Evolutionary conservation across 2,888 invertebrate genomes (phyloP).

Genomic region (Drosophila rellima): DNA sequence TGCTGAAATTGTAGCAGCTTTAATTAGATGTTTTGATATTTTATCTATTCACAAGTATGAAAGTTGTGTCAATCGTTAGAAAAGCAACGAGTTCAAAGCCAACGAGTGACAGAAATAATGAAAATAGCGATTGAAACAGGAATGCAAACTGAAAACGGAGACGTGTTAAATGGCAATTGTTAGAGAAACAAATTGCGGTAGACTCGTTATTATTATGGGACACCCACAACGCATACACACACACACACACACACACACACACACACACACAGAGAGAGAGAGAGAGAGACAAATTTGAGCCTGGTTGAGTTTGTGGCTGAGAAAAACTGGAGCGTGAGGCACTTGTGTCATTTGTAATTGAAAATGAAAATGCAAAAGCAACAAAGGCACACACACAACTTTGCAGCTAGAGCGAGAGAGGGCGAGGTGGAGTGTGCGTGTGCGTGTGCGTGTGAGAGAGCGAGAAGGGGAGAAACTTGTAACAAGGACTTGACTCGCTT

Average conservation of each 20-base stretch:
- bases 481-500: conserved; percentile 41
- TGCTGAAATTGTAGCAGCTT: not conserved
- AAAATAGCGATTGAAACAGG: conserved; percentile 1
- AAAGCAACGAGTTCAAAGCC: not conserved
- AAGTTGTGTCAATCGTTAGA: not conserved
- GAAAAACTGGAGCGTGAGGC: conserved; percentile 76
- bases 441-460: not conserved
- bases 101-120: conserved; percentile 9
- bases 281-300: conserved; percentile 34
- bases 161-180: conserved; percentile 56
- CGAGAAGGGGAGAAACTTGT: conserved; percentile 29
- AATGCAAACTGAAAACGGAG: conserved; percentile 30
- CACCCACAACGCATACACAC: conserved; percentile 24
- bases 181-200: conserved; percentile 68
- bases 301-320: conserved; percentile 21
- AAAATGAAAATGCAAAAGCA: conserved; percentile 78
- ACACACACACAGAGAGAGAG: conserved; percentile 9
- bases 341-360: conserved; percentile 81
- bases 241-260: conserved; percentile 14
- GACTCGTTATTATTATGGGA: conserved; percentile 65
- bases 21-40: not conserved
- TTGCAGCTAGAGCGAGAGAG: not conserved
- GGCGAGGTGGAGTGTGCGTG: not conserved
- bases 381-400: conserved; percentile 48
- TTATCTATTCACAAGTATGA: not conserved